Conservation (phyloP, 2,797 vertebrate genomes). For the Pseudochaenichthys georgianus region DNA sequence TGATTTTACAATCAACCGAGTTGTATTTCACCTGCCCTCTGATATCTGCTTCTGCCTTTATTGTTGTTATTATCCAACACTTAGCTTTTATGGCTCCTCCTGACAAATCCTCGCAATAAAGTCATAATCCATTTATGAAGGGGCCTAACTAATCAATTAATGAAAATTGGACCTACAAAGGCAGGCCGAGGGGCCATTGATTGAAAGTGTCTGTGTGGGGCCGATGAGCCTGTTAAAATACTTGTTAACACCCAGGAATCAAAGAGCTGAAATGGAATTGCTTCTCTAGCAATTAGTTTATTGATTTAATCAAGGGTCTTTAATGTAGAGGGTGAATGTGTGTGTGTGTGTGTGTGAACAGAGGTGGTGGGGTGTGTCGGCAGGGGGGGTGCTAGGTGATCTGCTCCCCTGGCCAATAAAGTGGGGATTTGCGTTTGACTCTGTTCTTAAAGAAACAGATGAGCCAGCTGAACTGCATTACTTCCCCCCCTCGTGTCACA, state of each 20-base stretch:
- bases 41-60: constrained; percentile 84
- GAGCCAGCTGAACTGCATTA: constrained; percentile 74
- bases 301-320: constrained; percentile 99
- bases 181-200: constrained; percentile 88
- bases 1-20: constrained; percentile 84
- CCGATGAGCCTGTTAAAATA: constrained; percentile 88
- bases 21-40: constrained; percentile 84
- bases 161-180: constrained; percentile 95
- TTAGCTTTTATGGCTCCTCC: constrained; percentile 86
- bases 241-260: constrained; percentile 90
- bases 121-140: constrained; percentile 94
- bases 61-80: constrained; percentile 88
- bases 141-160: constrained; percentile 95
- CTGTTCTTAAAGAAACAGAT: constrained; percentile 84
- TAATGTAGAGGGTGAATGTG: constrained; percentile 93
- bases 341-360: constrained; percentile 45
- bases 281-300: constrained; percentile 98
- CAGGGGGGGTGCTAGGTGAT: constrained; percentile 77
- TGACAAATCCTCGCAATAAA: constrained; percentile 88
- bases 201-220: constrained; percentile 90
- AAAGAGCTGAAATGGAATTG: constrained; percentile 95
- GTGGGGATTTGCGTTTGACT: constrained; percentile 80
- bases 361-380: constrained; percentile 86
- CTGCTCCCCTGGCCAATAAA: constrained; percentile 79
- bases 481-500: constrained; percentile 51